A percentile compares a stretch with the other conserved stretches of the same genome.
Conservation (phyloP, 2,888 invertebrate genomes). For the Blomia tropicalis region DNA sequence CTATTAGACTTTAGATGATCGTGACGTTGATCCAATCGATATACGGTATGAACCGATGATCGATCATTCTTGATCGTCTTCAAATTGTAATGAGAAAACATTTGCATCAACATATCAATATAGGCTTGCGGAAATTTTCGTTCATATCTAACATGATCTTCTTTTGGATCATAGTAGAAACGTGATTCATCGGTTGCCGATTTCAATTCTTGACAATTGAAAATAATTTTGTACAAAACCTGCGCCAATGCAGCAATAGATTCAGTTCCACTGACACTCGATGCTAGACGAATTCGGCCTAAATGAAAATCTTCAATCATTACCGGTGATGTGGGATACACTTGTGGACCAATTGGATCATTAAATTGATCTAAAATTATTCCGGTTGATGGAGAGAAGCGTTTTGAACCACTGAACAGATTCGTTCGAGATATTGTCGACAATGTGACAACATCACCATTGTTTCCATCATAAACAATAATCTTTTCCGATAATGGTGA, state of each 20-base stretch:
- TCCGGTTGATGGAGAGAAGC: background rate
- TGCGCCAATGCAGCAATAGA: background rate
- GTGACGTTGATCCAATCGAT: too few species aligned
- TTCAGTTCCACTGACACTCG: background rate
- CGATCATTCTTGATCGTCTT: background rate
- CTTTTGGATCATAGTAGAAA: background rate
- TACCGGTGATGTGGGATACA: background rate
- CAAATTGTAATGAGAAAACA: conserved; percentile 5
- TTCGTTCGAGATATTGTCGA: background rate
- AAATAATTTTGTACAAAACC: conserved; percentile 7
- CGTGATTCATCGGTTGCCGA: conserved; percentile 4
- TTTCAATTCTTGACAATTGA: conserved; percentile 4
- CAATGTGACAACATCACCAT: conserved; percentile 1
- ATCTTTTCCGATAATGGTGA: background rate
- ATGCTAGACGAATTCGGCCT: background rate
- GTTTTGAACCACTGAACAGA: background rate
- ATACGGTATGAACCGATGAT: background rate
- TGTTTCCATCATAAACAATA: conserved; percentile 1
- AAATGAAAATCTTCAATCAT: background rate
- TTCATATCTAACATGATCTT: background rate
- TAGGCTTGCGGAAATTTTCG: conserved; percentile 1
- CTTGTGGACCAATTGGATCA: background rate
- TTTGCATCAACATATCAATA: background rate
- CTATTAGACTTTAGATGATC: too few species aligned
- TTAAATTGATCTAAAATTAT: background rate